Evolutionary conservation across 92 coral and sea anemone genomes (phyloP).

Genomic region (Porites evermanni): DNA sequence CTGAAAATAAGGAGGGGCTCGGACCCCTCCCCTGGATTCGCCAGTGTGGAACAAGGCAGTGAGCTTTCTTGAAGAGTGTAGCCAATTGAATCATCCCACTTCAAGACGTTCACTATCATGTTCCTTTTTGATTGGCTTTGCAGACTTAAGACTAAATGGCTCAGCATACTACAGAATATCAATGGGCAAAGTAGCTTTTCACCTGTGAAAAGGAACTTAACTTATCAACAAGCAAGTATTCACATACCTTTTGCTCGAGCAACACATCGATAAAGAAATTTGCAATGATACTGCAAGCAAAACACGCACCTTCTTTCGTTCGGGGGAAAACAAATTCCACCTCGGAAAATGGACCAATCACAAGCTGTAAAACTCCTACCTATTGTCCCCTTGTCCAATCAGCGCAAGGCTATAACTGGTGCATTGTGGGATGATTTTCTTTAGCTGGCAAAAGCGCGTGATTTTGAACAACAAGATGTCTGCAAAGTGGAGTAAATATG

Average conservation of each 20-base stretch:
- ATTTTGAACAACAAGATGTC: conserved; percentile 99
- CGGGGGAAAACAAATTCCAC: conserved; percentile 2
- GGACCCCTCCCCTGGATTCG: too few species aligned
- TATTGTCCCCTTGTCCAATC: conserved; percentile 73
- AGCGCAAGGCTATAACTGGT: conserved; percentile 29
- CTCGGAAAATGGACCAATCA: conserved; percentile 71
- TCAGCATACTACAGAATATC: background rate
- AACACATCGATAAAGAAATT: background rate
- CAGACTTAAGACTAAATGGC: too few species aligned
- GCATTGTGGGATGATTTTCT: conserved; percentile 97
- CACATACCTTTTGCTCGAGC: background rate
- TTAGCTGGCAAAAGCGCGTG: conserved; percentile 99
- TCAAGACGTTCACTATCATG: too few species aligned
- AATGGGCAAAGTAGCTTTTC: background rate
- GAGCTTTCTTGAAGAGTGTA: too few species aligned
- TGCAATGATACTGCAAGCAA: background rate
- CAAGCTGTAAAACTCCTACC: conserved; percentile 24
- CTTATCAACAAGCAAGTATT: background rate
- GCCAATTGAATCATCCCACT: too few species aligned
- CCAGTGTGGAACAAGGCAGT: too few species aligned
- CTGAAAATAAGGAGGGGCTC: too few species aligned
- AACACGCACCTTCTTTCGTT: background rate
- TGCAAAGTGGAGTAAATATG: conserved; percentile 70
- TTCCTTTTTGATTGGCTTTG: too few species aligned
- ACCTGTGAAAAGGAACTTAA: background rate